Conservation (phyloP, 2,888 invertebrate genomes). For the Limnephilus marmoratus region DNA sequence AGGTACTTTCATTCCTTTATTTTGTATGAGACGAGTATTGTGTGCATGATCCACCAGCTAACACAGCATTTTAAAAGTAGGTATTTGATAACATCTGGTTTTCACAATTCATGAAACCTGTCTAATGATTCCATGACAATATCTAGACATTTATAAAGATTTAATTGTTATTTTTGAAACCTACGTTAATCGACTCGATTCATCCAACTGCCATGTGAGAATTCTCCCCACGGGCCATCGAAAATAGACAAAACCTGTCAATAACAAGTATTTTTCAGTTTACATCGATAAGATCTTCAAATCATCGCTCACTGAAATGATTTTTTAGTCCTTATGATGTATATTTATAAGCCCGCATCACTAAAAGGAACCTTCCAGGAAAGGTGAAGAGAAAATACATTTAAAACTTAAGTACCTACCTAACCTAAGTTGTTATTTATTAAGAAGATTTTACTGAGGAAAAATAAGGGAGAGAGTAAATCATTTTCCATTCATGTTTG, state of each 20-base stretch:
- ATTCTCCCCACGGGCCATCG: too few species aligned
- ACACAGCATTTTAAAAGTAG: too few species aligned
- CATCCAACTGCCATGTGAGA: too few species aligned
- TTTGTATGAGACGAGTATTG: too few species aligned
- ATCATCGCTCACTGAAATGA: neutral
- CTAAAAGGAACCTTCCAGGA: neutral
- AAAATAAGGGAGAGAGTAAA: neutral
- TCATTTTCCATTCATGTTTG: neutral
- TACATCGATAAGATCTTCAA: neutral
- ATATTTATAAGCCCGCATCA: neutral
- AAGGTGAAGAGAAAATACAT: neutral
- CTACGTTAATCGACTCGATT: too few species aligned
- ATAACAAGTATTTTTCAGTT: neutral
- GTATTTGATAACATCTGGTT: too few species aligned
- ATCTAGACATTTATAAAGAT: too few species aligned
- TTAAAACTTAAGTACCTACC: neutral
- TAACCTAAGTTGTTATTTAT: neutral
- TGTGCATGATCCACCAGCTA: too few species aligned
- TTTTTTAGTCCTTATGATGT: neutral
- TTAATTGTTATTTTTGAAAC: too few species aligned
- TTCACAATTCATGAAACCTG: too few species aligned
- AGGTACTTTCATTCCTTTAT: too few species aligned
- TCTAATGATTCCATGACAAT: too few species aligned
- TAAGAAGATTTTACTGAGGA: neutral
- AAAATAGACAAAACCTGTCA: neutral